Percentiles rank a stretch among this genome's conserved stretches.
phyloP scores from a whole-genome alignment of 2,888 invertebrate species.

The Monopis laevigella region DNA sequence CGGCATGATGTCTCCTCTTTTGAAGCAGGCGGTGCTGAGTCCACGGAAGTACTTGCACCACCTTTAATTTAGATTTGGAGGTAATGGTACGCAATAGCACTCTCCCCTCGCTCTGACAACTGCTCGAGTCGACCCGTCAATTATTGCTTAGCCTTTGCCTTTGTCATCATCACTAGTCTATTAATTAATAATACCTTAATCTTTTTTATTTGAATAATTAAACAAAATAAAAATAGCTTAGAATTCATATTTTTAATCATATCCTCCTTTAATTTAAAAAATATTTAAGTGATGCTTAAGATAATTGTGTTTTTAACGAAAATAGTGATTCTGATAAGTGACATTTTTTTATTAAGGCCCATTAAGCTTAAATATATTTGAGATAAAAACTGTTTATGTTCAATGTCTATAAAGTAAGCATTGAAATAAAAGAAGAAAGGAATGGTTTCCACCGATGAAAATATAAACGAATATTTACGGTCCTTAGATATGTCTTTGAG shows the following conservation, averaged over 20 bases:
- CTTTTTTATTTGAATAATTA: neutral
- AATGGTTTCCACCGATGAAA: slow-evolving; percentile 21
- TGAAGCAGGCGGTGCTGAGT: neutral
- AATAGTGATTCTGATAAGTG: too few species aligned
- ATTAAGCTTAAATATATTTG: too few species aligned
- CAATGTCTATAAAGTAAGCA: too few species aligned
- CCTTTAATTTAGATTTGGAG: slow-evolving; percentile 19
- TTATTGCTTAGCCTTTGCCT: slow-evolving; percentile 9
- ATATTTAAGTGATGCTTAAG: too few species aligned
- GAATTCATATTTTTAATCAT: too few species aligned
- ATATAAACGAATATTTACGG: slow-evolving; percentile 8
- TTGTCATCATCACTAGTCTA: slow-evolving; percentile 6
- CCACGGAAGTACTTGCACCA: slow-evolving; percentile 7
- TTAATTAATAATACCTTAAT: slow-evolving; percentile 11
- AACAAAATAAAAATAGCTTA: neutral
- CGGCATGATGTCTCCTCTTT: neutral
- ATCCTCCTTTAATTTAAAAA: too few species aligned
- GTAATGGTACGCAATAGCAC: slow-evolving; percentile 18
- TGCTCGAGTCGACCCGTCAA: slow-evolving; percentile 5
- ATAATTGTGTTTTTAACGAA: too few species aligned
- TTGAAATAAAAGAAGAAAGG: too few species aligned
- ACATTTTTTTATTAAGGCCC: too few species aligned
- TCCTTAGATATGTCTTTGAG: slow-evolving; percentile 4
- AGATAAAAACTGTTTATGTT: too few species aligned
- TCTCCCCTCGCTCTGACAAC: slow-evolving; percentile 1